Evolutionary conservation across 2,888 invertebrate species (phyloP), one percentile per base, ranked within the genome.

Genomic region (Sphecodes monilicornis): DNA sequence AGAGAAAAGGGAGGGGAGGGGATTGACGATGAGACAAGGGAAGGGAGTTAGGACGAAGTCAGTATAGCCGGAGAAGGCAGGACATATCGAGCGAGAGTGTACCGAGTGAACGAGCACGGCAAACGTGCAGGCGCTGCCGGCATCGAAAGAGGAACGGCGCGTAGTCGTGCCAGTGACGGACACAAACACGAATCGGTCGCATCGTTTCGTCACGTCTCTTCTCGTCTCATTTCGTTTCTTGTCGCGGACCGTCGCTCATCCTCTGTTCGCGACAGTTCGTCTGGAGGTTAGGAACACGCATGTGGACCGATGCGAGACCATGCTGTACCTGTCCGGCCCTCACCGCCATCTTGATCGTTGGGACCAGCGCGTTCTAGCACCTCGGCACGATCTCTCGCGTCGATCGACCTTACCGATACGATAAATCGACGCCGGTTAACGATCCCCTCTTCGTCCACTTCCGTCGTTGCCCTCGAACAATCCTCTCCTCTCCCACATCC

Each of bases 31-130:
- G 60, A 18, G 18, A 60, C 60, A 22, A 3, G 8, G 41, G 71
- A 22, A 50, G 64, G 75, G 85, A 90, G 91, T 91, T 91, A 92
- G 87, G 64, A 64, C 84, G 88, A 91, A 91, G 85, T 78, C 78
- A 84, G 84, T 90, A 88, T 91, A 87, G 88, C 73, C 80, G 86
- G 66, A 78, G 87, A 80, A 82, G 87, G 86, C 75, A 77, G 75
- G 70, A 82, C 85, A 85, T 90, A 92, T 92, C 90, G 92, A 91
- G 91, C 90, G 90, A 79, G 73, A 80, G 60, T 66, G 75, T 81
- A 54, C 8, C 54, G 54, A 74, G 57, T 36, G 32, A 74, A 73
- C 90, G 90, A 91, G 88, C 88, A 66, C 64, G 22, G 4, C 66
- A 36, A 60, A 18, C 32, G 66, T 66, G 66, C 32, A 76, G 60